These are phyloP conservation scores for Xestia rhomboidea DNA, from an alignment of 2,888 invertebrate genomes.

Conservation along the genomic window DNA sequence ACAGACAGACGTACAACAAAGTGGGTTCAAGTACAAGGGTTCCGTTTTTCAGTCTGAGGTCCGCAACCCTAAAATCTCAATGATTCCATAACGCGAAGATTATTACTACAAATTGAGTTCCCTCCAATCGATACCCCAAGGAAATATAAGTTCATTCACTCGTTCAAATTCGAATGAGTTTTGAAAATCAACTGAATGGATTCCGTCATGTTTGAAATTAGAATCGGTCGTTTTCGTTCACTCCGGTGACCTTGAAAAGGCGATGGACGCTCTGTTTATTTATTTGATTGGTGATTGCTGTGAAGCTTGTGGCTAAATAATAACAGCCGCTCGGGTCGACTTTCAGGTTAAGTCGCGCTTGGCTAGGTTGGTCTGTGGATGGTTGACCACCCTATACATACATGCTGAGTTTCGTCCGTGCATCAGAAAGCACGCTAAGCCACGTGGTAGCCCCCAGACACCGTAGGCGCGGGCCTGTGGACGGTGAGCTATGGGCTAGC, in stretches of 20 bases:
- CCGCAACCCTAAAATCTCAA: neutral
- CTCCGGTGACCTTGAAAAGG: conserved; percentile 21
- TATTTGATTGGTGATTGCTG: neutral
- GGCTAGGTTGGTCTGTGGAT: no score
- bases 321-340: neutral
- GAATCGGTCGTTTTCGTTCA: conserved; percentile 33
- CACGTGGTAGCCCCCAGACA: no score
- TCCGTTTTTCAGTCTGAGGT: neutral
- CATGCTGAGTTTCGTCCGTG: no score
- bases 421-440: no score
- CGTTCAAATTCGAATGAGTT: conserved; percentile 42
- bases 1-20: neutral
- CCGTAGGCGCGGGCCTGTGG: no score
- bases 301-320: neutral
- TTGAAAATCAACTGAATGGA: conserved; percentile 39
- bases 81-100: conserved; percentile 1
- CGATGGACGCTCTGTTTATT: neutral
- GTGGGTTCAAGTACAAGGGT: neutral
- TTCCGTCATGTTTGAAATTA: conserved; percentile 54
- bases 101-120: conserved; percentile 26
- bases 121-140: conserved; percentile 17
- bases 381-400: no score
- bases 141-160: conserved; percentile 51
- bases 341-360: no score
- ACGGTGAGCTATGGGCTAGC: no score